These are phyloP conservation scores for Oxycera nigricornis DNA, from an alignment of 2,888 invertebrate genomes.

Conservation along the genomic window DNA sequence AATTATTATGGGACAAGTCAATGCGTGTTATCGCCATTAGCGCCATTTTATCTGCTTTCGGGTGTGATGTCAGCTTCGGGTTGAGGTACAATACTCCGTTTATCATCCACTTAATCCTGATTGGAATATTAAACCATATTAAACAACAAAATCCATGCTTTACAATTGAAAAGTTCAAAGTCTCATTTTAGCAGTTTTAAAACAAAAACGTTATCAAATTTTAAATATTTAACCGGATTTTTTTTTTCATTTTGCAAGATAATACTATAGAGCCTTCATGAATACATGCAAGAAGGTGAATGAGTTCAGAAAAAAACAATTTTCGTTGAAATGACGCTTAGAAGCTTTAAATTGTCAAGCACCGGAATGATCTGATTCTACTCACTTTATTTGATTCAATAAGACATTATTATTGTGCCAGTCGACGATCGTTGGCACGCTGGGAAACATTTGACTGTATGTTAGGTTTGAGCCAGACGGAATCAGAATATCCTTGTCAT, in stretches of 20 bases:
- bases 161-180: not conserved
- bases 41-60: constrained; percentile 71
- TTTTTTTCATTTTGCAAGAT: too few species aligned
- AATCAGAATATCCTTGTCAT: constrained; percentile 60
- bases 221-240: too few species aligned
- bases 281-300: too few species aligned
- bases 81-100: constrained; percentile 87
- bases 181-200: too few species aligned
- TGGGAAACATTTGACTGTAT: constrained; percentile 82
- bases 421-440: constrained; percentile 85
- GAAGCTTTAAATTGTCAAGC: too few species aligned
- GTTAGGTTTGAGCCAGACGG: constrained; percentile 72
- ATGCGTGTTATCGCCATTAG: constrained; percentile 92
- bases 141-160: not conserved
- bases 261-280: too few species aligned
- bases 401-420: constrained; percentile 85
- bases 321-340: too few species aligned
- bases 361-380: too few species aligned
- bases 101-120: constrained; percentile 79
- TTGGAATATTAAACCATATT: not conserved
- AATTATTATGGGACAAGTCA: constrained; percentile 89
- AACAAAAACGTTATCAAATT: too few species aligned
- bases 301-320: too few species aligned
- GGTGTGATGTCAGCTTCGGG: constrained; percentile 76
- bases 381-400: constrained; percentile 71